Base-by-base conservation (phyloP, 1,140 invertebrate species). In the Trichonephila clavata region DNA sequence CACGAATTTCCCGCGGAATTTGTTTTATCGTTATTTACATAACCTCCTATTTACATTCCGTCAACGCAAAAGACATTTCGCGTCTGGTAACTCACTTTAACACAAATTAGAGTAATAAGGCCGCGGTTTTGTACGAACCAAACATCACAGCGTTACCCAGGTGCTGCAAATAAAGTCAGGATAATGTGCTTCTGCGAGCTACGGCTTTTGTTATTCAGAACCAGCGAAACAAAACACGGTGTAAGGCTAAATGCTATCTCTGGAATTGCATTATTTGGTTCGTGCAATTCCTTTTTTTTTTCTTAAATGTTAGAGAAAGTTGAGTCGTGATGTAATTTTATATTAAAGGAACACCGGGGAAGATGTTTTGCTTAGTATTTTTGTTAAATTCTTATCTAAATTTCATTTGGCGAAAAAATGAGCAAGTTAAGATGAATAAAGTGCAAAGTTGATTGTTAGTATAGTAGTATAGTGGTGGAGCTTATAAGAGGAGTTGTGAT, bases 1-100 rank as follows among this genome's bases (percentile, higher is more conserved):
- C 83, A 59, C n/a, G 57, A 84, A 84, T 84, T 84, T 84, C 10
- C 21, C 83, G 57, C 83, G 83, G 57, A 84, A 84, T 84, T 84
- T 84, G 83, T 84, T 84, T 84, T 84, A 84, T 84, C 83, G 83
- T 84, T 84, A 84, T 84, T 84, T 84, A 84, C 83, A 84, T 84
- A 84, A 84, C 83, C 57, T 84, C 57, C 57, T 50, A 84, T 84
- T 84, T 84, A 27, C 83, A 84, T 84, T 84, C 83, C 57, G 83
- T 60, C 83, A 60, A 27, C 83, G 21, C 43, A 84, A 84, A 84
- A 60, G 83, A 84, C 83, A 84, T 84, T 84, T 57, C 71, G 27
- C 43, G 83, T 84, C 83, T 84, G 59, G 83, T 84, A 84, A 84
- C 43, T 84, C 27, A 84, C 83, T 84, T 84, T 84, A 84, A 84